Evolutionary conservation across 1,140 invertebrate species (phyloP).

Genomic region (Pantala flavescens): DNA sequence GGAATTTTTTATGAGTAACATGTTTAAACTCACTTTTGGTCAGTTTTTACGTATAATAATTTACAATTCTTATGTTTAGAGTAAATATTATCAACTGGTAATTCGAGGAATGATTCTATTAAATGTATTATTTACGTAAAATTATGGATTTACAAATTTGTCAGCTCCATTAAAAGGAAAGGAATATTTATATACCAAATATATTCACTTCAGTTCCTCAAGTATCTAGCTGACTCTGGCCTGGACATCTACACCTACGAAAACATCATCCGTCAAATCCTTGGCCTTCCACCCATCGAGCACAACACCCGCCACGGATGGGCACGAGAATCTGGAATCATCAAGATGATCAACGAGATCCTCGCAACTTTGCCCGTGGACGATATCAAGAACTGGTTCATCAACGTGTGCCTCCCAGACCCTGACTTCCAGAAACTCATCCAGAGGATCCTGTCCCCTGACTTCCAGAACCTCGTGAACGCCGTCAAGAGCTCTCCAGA

Average conservation of each 20-base stretch:
- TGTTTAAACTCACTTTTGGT: too few relatives aligned
- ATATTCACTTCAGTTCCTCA: conserved; percentile 9
- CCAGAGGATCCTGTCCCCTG: conserved; percentile 22
- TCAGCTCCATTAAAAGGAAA: too few relatives aligned
- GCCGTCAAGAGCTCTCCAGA: conserved; percentile 19
- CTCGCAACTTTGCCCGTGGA: conserved; percentile 25
- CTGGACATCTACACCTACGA: conserved; percentile 16
- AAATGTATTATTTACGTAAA: too few relatives aligned
- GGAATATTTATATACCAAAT: too few relatives aligned
- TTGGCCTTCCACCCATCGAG: conserved; percentile 16
- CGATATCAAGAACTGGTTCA: conserved; percentile 24
- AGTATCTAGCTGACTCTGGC: conserved; percentile 14
- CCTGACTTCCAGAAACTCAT: conserved; percentile 22
- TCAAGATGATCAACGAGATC: conserved; percentile 23
- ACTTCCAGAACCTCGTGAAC: conserved; percentile 24
- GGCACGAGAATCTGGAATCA: neutral
- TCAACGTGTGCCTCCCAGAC: conserved; percentile 21
- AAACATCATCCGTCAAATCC: conserved; percentile 4
- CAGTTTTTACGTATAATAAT: too few relatives aligned
- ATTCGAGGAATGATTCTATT: too few relatives aligned
- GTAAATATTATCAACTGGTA: too few relatives aligned
- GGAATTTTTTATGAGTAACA: too few relatives aligned
- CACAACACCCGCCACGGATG: neutral
- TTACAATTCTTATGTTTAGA: too few relatives aligned
- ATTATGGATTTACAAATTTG: too few relatives aligned